Evolutionary conservation across 1,140 invertebrate species (phyloP), one percentile per base, ranked within the genome.

Genomic region (Drosophila nikananu): DNA sequence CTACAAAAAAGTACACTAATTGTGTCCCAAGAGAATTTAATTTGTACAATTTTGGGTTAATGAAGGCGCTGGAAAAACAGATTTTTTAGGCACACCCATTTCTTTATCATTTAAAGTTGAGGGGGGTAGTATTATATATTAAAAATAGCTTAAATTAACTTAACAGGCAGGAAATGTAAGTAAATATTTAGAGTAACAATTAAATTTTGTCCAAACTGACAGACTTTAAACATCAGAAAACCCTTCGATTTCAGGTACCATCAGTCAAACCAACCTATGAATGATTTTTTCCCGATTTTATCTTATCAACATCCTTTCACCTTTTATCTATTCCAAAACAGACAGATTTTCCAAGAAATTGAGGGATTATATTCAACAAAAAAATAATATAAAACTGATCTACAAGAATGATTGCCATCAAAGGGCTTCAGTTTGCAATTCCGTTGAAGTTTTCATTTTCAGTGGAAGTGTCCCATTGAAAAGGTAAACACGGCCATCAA

Each of bases 1-100:
- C 51, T 35, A 75, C 21, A 68, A 71, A 73, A 72, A 86, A 80
- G 35, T 42, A 60, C 61, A 72, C 70, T 90, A 90, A 90, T 90
- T 90, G 76, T 67, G 59, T 89, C 86, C 79, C 86, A 15, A 19
- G 86, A 89, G 86, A 77, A 8, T 66, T 32, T n/a, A 10, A 27
- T 58, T 46, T 49, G 35, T 17, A 46, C 2, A 66, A 77, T 63
- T 81, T 77, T n/a, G 21, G 25, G 25, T 57, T 63, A 71, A 68
- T 79, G 44, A 76, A 86, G 51, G 19, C 41, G 49, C 55, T 67
- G 48, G 48, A 67, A 48, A 65, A 32, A 21, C 19, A 12, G 17
- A 19, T 13, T 44, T 71, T 32, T 32, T 32, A 23, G 13, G 21
- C 15, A 23, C 21, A 37, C 21, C 21, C 10, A 17, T 57, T 23